Percentiles rank a stretch among this genome's conserved stretches.
Conservation (phyloP, 2,113 vertebrate genomes). For the Myodes glareolus region DNA sequence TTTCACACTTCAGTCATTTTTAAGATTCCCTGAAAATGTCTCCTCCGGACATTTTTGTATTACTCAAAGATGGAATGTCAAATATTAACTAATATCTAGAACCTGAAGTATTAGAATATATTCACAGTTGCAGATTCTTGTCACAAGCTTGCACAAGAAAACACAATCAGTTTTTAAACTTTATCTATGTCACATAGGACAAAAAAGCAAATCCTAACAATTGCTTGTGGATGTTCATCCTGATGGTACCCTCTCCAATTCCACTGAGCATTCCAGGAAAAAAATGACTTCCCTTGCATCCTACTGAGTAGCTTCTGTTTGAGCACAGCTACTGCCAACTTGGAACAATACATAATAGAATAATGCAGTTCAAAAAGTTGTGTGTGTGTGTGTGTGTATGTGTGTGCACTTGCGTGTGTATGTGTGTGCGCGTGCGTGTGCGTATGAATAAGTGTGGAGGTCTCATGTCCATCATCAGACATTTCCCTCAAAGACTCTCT, state of each 20-base stretch:
- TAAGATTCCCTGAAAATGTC: background rate
- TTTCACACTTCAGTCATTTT: background rate
- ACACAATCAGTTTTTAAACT: constrained; percentile 62
- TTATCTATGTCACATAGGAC: constrained; percentile 42
- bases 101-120: background rate
- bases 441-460: background rate
- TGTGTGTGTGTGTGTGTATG: background rate
- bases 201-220: constrained; percentile 50
- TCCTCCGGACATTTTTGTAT: background rate
- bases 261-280: background rate
- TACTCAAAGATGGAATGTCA: constrained; percentile 8
- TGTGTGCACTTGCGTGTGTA: background rate
- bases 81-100: constrained; percentile 52
- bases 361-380: background rate
- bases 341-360: background rate
- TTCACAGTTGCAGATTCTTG: background rate
- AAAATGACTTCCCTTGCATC: background rate
- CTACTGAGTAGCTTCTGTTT: constrained; percentile 44
- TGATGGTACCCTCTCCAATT: constrained; percentile 11
- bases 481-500: background rate
- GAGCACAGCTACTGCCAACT: background rate
- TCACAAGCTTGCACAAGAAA: constrained; percentile 16
- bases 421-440: fast-evolving
- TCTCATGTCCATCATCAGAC: background rate
- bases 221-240: constrained; percentile 57